Base-by-base conservation (phyloP, 2,797 vertebrate genomes). In the Rousettus madagascariensis region DNA sequence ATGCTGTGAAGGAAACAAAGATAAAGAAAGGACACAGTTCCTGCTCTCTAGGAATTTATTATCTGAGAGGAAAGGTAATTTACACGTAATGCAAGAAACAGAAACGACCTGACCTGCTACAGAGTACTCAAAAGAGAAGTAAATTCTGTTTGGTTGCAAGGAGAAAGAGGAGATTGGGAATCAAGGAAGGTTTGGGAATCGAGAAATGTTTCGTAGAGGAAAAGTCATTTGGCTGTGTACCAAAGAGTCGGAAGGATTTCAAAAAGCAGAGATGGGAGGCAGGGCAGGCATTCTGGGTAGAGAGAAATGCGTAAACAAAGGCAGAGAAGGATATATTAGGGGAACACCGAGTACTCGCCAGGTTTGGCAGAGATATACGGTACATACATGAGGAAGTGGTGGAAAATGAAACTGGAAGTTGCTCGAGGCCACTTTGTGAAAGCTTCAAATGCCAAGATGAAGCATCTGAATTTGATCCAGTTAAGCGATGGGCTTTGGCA, bases 21-120 rank as follows among this genome's bases (percentile, higher is more conserved):
- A 83, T 41, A 22, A 36, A 36, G 61, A 66, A 78, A 68, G 33
- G 43, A 75, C 41, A 41, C 0, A 90, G 46, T 24, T 93, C 41
- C 49, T 90, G 30, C 61, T 96, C 72, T 89, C 68, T 94, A 95
- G 65, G 71, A 95, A 96, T 49, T 88, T 38, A 53, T 68, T 75
- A 66, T 68, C 49, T 41, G 65, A 46, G 26, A 77, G 33, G 95
- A 92, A 80, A 87, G 24, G 16, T 66, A 87, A 59, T 49, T 75
- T 53, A 61, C 17, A 72, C 19, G 26, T 53, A 74, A 86, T 38
- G 57, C 20, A 13, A 90, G 41, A 84, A 93, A 77, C 65, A 38
- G 10, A 51, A 94, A 65, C 22, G 80, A 33, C 13, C 33, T 66
- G 80, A 33, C 13, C 33, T 66, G 22, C 61, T 51, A 15, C 1